Percentiles rank a stretch among this genome's conserved stretches.
phyloP scores from a whole-genome alignment of 2,888 invertebrate species.

The Sphaerophoria taeniata region DNA sequence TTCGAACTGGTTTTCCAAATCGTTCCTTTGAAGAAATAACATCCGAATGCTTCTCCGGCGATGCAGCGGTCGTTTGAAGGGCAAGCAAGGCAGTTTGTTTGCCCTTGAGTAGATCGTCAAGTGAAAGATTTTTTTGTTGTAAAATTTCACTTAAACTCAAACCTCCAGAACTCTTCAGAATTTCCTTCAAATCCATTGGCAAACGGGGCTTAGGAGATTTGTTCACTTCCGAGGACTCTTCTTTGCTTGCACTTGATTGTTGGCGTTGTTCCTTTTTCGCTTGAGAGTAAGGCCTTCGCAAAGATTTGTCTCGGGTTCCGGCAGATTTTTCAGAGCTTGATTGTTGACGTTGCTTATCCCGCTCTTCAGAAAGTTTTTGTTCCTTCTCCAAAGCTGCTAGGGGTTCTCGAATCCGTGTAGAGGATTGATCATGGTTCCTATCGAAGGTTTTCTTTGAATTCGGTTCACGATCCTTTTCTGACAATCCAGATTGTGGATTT shows the following conservation, averaged over 20 bases:
- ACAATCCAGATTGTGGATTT: background rate
- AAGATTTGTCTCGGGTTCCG: slow-evolving; percentile 79
- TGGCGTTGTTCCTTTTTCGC: slow-evolving; percentile 77
- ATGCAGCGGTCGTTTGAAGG: slow-evolving; percentile 80
- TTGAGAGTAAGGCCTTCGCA: slow-evolving; percentile 81
- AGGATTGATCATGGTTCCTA: slow-evolving; percentile 12
- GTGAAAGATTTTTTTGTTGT: slow-evolving; percentile 89
- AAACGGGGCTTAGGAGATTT: slow-evolving; percentile 22
- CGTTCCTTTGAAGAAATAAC: slow-evolving; percentile 46
- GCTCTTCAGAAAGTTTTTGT: slow-evolving; percentile 77
- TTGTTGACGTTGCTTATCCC: slow-evolving; percentile 78
- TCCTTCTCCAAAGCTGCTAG: slow-evolving; percentile 80
- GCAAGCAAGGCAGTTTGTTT: slow-evolving; percentile 82
- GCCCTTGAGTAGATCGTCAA: slow-evolving; percentile 88
- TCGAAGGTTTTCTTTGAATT: slow-evolving; percentile 4
- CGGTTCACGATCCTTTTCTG: slow-evolving; percentile 22
- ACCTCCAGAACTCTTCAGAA: slow-evolving; percentile 88
- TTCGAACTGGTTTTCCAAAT: slow-evolving; percentile 61
- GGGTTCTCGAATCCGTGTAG: slow-evolving; percentile 77
- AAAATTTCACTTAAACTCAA: slow-evolving; percentile 90
- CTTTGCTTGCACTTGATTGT: slow-evolving; percentile 75
- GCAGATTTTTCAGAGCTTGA: slow-evolving; percentile 70
- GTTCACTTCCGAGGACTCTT: slow-evolving; percentile 12
- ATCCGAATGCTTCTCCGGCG: slow-evolving; percentile 74
- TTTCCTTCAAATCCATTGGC: slow-evolving; percentile 84